Conservation (phyloP, 2,797 vertebrate species). For the Halcyon smyrnensis region DNA sequence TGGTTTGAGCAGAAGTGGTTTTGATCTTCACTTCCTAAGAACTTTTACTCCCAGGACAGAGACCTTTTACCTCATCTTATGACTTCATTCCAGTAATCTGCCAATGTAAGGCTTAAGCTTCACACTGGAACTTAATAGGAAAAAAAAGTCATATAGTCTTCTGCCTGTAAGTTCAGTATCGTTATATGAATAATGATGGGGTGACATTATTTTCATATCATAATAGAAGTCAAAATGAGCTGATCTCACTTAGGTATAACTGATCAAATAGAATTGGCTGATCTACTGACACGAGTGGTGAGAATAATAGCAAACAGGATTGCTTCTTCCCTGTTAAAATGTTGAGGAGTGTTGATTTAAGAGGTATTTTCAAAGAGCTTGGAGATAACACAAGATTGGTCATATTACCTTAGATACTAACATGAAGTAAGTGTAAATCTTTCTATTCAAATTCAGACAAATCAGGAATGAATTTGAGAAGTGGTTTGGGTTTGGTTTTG, state of each 20-base stretch:
- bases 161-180: not conserved
- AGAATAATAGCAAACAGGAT: not conserved
- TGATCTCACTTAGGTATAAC: not conserved
- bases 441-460: not conserved
- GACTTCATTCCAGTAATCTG: slow-evolving; percentile 14
- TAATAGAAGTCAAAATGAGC: not conserved
- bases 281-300: not conserved
- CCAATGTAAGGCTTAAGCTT: not conserved
- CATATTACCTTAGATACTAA: not conserved
- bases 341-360: not conserved
- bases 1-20: not conserved
- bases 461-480: not conserved
- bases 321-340: not conserved
- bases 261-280: not conserved
- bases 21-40: not conserved
- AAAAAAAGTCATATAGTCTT: not conserved
- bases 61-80: not conserved
- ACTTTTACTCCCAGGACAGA: not conserved
- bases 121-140: not conserved
- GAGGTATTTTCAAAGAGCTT: not conserved
- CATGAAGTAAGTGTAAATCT: not conserved
- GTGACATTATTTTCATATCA: not conserved
- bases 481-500: no score
- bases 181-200: not conserved
- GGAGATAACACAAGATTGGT: not conserved